Base-by-base conservation (phyloP, 2,888 invertebrate species). In the Tipula confusa region DNA sequence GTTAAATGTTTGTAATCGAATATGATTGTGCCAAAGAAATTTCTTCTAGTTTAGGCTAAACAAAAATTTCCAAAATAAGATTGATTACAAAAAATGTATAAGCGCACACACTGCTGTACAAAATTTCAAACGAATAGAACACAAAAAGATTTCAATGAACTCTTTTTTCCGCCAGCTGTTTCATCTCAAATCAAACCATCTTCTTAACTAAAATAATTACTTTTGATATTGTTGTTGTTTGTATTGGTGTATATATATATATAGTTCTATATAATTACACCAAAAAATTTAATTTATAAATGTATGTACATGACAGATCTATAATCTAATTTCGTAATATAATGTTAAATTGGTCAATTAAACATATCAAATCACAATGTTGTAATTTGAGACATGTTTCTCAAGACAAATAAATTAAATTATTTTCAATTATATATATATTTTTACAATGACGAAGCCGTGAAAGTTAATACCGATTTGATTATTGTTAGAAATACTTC, bases 271-370 rank as follows among this genome's bases (percentile, higher is more conserved):
- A 38, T 38, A 38, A 38, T 7, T 43, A 43, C 43, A 43, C 13
- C n/a, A 43, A 43, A n/a, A n/a, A n/a, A 43, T 64, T 9, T 64
- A 64, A 64, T 64, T 64, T 64, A 18, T 38, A 38, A 9, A 38
- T 38, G 13, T 64, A 64, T 64, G 24, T 24, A 13, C 38, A 38
- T 9, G 1, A 6, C 7, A 33, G 33, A 33, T 33, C 13, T 38
- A 3, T 9, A 64, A 48, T 64, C 64, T 64, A 64, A 64, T 64
- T 64, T 64, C 24, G 64, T 64, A 64, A 64, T 64, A 24, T 64
- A 64, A 64, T 64, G 64, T 64, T 24, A 64, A 64, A 64, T 64
- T 64, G 64, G 64, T 64, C 64, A 64, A 64, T 64, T 64, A 64
- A 64, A 24, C 64, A 9, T 64, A 64, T 64, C 64, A 64, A 64